Percentiles rank a stretch among this genome's conserved stretches.
These are phyloP conservation scores for Thereva nobilitata DNA, from an alignment of 2,888 invertebrate species.

Conservation along the genomic window DNA sequence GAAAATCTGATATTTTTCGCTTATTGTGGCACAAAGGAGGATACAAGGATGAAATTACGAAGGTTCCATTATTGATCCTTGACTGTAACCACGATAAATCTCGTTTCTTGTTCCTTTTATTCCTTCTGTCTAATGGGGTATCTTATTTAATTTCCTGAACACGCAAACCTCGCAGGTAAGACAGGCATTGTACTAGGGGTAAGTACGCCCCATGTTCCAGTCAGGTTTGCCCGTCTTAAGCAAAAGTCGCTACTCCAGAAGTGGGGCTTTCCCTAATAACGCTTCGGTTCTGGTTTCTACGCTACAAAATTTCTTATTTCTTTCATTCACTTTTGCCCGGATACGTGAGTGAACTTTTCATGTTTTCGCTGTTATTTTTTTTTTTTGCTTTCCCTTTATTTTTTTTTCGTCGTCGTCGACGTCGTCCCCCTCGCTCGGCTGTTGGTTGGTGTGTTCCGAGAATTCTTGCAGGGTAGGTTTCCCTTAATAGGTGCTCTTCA, in stretches of 20 bases:
- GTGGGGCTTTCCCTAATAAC: not conserved
- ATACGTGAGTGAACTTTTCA: too few relatives aligned
- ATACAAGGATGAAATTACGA: conserved; percentile 12
- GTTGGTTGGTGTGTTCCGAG: not conserved
- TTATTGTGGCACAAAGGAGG: conserved; percentile 15
- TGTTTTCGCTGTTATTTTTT: not conserved
- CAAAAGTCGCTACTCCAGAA: conserved; percentile 14
- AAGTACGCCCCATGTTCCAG: not conserved
- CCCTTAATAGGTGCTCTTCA: conserved; percentile 22
- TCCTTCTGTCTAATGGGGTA: conserved; percentile 31
- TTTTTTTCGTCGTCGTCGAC: not conserved
- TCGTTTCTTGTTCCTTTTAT: conserved; percentile 26
- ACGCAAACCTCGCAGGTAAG: conserved; percentile 28
- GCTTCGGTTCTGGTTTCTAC: not conserved
- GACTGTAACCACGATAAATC: conserved; percentile 29
- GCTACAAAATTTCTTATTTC: conserved; percentile 17
- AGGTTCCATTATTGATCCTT: conserved; percentile 26
- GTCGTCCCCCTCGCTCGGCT: too few relatives aligned
- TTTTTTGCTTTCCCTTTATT: not conserved
- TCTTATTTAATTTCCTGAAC: conserved; percentile 35
- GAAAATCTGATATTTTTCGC: conserved; percentile 8
- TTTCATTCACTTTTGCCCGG: not conserved
- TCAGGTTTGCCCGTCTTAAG: conserved; percentile 1
- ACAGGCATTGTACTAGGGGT: conserved; percentile 6
- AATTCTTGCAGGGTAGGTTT: conserved; percentile 8